Percentiles rank a stretch among this genome's conserved stretches.
Evolutionary conservation across 2,113 vertebrate species (phyloP).

Genomic region (Rhinolophus sinicus): DNA sequence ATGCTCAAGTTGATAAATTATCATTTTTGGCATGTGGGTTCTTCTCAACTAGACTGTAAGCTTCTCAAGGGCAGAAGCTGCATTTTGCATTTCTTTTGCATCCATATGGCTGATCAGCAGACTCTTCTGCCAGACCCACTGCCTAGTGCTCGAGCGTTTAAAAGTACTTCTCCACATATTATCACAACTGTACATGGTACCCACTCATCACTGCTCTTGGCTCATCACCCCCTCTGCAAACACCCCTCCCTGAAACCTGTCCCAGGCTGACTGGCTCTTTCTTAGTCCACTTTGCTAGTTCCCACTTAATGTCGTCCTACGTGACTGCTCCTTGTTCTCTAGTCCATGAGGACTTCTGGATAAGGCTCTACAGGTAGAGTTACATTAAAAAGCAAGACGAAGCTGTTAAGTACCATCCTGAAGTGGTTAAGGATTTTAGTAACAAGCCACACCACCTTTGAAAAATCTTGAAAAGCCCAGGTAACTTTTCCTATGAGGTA

Average conservation of each 20-base stretch:
- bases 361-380: neutral
- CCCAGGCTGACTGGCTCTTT: neutral
- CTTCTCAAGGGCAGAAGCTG: neutral
- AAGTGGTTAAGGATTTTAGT: neutral
- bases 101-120: neutral
- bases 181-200: neutral
- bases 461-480: neutral
- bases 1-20: neutral
- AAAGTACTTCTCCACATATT: neutral
- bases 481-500: neutral
- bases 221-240: neutral
- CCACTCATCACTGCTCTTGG: neutral
- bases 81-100: neutral
- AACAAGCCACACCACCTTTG: neutral
- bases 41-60: neutral
- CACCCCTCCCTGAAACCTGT: neutral
- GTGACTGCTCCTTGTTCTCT: neutral
- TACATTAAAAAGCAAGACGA: neutral
- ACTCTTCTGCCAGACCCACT: too few species aligned
- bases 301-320: neutral
- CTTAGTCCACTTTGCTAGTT: neutral
- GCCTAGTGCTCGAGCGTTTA: neutral
- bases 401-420: neutral
- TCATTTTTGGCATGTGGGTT: neutral
- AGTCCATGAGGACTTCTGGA: slow-evolving; percentile 42